phyloP scores from a whole-genome alignment of 2,113 vertebrate species.

The Phaethornis superciliosus region DNA sequence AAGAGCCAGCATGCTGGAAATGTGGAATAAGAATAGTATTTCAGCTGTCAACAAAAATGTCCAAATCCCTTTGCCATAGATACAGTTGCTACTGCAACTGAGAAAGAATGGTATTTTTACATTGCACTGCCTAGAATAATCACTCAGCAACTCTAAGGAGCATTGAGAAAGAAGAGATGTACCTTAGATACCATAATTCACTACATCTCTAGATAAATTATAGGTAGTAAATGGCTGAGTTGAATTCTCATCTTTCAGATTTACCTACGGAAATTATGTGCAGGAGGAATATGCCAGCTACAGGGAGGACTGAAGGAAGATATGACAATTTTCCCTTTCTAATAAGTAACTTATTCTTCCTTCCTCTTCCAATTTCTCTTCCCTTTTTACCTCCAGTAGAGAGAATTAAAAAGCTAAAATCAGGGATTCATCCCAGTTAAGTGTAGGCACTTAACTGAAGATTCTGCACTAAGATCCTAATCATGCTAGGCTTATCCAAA shows the following conservation, averaged over 20 bases:
- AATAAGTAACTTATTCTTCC: neutral
- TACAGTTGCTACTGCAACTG: neutral
- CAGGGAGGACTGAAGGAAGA: neutral
- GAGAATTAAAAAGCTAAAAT: slow-evolving; percentile 6
- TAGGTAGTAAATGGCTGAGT: neutral
- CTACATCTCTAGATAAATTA: neutral
- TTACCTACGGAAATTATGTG: neutral
- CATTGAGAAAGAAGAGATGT: neutral
- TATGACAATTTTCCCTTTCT: neutral
- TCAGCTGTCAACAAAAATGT: neutral
- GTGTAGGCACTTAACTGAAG: neutral
- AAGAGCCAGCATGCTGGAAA: neutral
- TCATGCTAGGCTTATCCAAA: slow-evolving; percentile 25
- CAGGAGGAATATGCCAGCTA: neutral
- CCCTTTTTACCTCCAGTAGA: neutral
- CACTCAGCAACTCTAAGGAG: neutral
- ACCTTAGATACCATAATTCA: neutral
- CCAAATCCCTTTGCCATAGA: neutral
- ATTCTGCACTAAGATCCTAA: neutral
- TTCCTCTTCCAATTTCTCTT: neutral
- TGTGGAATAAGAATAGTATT: neutral
- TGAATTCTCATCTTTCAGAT: neutral
- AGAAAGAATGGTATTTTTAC: neutral
- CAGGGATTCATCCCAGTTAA: slow-evolving; percentile 6
- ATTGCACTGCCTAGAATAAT: neutral